Evolutionary conservation across 2,797 vertebrate species (phyloP), one percentile per base, ranked within the genome.

Genomic region (Decapterus maruadsi): DNA sequence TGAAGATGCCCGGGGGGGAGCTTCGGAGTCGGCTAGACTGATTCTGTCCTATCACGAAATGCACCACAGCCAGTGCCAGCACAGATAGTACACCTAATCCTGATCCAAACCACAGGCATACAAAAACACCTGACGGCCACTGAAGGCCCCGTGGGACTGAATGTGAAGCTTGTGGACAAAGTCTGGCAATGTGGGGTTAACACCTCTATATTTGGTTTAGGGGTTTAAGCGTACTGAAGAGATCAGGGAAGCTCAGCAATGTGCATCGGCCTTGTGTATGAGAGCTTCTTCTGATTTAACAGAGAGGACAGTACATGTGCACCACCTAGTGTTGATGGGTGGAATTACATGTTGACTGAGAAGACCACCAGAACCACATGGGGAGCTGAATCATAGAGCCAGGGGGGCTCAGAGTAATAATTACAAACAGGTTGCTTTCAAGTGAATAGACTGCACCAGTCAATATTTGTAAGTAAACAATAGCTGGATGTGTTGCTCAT

Each of bases 281-380:
- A 66, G 17, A 36, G 50, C n/a, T 29, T 46, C 20, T n/a, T 26
- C n/a, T 36, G 13, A 56, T 40, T 38, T 66, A 53, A 26, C n/a
- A 42, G 1, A 17, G 13, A 55, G 8, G 45, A 31, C 43, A 71
- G 84, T 50, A 0, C 78, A 26, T 68, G 78, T 46, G 72, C 82
- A 2, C 78, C 90, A 80, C 74, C 89, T 65, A 75, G 88, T 86
- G 92, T 19, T 59, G 14, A 12, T 19, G 34, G 59, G 55, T 36
- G 31, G 75, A 65, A 78, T 6, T 26, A n/a, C 82, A 84, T 0
- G 29, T 16, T 43, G 42, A 54, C 31, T 36, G 4, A 58, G 1
- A 3, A 60, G 4, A 4, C 20, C 5, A 13, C n/a, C 42, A 3
- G 11, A 43, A 1, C 31, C 26, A 42, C 40, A 34, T 0, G 17